Conservation (phyloP, 2,888 invertebrate genomes). For the Pristionchus fissidentatus region DNA sequence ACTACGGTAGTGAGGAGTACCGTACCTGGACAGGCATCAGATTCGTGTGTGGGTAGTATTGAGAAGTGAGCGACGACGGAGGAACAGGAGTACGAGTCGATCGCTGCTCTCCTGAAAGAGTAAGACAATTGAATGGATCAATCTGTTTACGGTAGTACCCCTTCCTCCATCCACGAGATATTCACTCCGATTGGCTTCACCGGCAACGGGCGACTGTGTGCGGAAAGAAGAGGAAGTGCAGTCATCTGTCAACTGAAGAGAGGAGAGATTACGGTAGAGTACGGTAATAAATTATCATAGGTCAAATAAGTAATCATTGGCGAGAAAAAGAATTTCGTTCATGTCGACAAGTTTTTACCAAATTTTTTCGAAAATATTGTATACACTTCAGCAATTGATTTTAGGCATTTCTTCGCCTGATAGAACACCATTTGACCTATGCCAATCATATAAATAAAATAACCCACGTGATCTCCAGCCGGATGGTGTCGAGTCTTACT, state of each 20-base stretch:
- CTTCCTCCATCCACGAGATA: constrained; percentile 41
- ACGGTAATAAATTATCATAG: not conserved
- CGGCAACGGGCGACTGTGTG: not conserved
- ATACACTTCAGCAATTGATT: too few relatives aligned
- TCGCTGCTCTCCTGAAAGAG: not conserved
- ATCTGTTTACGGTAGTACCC: constrained; percentile 18
- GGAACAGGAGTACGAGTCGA: not conserved
- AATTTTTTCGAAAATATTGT: too few relatives aligned
- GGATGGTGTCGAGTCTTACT: not conserved
- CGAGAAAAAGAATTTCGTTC: too few relatives aligned
- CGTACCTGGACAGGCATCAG: constrained; percentile 24
- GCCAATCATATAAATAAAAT: too few relatives aligned
- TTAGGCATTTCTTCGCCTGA: too few relatives aligned
- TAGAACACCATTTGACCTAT: too few relatives aligned
- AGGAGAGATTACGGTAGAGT: not conserved
- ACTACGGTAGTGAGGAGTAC: not conserved
- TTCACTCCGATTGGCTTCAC: constrained; percentile 20
- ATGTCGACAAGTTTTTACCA: too few relatives aligned
- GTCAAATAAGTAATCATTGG: too few relatives aligned
- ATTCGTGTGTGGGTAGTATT: constrained; percentile 46
- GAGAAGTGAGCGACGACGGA: not conserved
- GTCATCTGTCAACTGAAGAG: constrained; percentile 8
- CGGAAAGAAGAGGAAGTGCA: not conserved
- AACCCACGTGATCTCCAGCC: constrained; percentile 7
- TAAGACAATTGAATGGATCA: not conserved